phyloP scores from a whole-genome alignment of 2,797 vertebrate species.

The Eulemur rubriventer region DNA sequence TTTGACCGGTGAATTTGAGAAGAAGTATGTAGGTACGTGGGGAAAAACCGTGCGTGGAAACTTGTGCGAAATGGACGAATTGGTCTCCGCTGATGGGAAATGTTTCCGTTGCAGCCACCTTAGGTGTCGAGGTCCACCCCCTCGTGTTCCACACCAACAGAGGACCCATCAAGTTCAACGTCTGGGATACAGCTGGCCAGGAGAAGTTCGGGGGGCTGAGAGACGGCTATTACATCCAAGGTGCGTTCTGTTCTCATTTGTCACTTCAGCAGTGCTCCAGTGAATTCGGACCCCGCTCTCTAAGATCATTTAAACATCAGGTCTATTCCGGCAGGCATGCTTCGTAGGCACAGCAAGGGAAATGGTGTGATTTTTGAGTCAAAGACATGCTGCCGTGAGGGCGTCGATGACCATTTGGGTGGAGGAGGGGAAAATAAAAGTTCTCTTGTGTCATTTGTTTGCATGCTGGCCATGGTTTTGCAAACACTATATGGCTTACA shows the following conservation, averaged over 20 bases:
- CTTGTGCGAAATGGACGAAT: rapidly evolving
- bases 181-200: constrained; percentile 99
- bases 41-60: rapidly evolving
- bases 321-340: rapidly evolving
- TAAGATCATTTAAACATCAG: rapidly evolving
- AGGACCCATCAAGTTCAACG: constrained; percentile 97
- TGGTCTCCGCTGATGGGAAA: rapidly evolving
- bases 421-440: not conserved
- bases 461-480: not conserved
- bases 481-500: rapidly evolving
- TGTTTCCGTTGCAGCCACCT: constrained; percentile 88
- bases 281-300: not conserved
- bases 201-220: constrained; percentile 98
- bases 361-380: rapidly evolving
- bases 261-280: not conserved
- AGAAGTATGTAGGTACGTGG: constrained; percentile 98
- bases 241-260: constrained; percentile 80
- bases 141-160: constrained; percentile 98
- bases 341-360: too few species aligned
- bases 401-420: too few species aligned
- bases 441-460: not conserved
- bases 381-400: not conserved
- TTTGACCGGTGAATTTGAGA: constrained; percentile 98
- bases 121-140: constrained; percentile 98
- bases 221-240: constrained; percentile 99